Conservation (phyloP, 2,888 invertebrate species). For the Tanypteryx hageni region DNA sequence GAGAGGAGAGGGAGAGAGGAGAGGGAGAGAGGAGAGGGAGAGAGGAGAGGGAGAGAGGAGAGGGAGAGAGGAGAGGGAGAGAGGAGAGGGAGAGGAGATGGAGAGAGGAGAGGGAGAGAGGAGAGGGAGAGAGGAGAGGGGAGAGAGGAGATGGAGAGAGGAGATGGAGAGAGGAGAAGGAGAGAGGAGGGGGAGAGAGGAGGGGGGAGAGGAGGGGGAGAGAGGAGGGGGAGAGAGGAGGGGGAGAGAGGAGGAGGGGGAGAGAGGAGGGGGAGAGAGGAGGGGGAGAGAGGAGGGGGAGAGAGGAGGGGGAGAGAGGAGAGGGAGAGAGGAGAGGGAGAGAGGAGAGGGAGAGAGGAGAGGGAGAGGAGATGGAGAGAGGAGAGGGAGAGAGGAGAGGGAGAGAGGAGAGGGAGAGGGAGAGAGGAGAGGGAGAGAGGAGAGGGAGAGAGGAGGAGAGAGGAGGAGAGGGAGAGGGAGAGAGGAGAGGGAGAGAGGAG, state of each 20-base stretch:
- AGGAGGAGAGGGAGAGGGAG: too few relatives aligned
- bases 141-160: neutral
- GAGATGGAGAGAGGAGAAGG: slow-evolving; percentile 17
- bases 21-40: neutral
- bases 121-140: neutral
- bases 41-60: slow-evolving; percentile 15
- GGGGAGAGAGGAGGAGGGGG: neutral
- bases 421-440: neutral
- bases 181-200: neutral
- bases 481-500: neutral
- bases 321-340: neutral
- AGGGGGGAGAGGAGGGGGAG: neutral
- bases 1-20: neutral
- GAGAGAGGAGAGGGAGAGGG: neutral
- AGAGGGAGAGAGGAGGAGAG: neutral
- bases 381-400: neutral
- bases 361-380: slow-evolving; percentile 8
- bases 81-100: too few relatives aligned
- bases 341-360: neutral
- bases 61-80: neutral
- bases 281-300: neutral
- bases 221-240: neutral
- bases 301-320: neutral
- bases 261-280: slow-evolving; percentile 14
- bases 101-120: slow-evolving; percentile 5